A percentile compares a stretch with the other conserved stretches of the same genome.
These are phyloP conservation scores for Cephus pulcher DNA, from an alignment of 2,888 invertebrate genomes.

Conservation along the genomic window DNA sequence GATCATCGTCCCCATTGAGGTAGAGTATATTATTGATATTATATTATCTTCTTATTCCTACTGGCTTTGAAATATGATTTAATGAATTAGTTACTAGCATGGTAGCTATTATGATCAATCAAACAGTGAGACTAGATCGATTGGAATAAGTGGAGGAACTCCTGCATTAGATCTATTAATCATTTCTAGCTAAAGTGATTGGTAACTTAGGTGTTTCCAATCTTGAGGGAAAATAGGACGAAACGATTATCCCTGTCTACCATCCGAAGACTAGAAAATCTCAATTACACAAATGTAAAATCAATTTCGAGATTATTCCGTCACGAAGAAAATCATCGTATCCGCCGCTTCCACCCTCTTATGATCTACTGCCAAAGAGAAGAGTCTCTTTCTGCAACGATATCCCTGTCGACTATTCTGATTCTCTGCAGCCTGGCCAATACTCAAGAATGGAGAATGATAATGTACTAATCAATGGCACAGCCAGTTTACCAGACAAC, in stretches of 20 bases:
- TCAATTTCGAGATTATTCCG: conserved; percentile 23
- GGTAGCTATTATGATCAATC: background rate
- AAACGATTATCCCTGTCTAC: background rate
- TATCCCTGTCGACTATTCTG: conserved; percentile 25
- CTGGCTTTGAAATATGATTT: background rate
- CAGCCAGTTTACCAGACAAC: background rate
- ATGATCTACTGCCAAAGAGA: conserved; percentile 34
- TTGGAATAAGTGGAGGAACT: background rate
- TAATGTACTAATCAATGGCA: background rate
- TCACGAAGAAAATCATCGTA: conserved; percentile 38
- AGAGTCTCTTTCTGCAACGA: conserved; percentile 45
- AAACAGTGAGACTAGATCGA: background rate
- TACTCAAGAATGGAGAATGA: conserved; percentile 36
- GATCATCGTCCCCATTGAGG: background rate
- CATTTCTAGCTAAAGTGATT: conserved; percentile 11
- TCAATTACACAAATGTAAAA: background rate
- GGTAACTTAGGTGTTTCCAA: conserved; percentile 30
- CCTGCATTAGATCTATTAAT: background rate
- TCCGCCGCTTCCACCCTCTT: conserved; percentile 39
- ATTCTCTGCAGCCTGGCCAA: background rate
- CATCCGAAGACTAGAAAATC: background rate
- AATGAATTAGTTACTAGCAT: background rate
- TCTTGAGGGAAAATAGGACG: background rate
- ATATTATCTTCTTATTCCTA: background rate
- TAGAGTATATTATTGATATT: background rate